phyloP scores from a whole-genome alignment of 2,113 vertebrate genomes.

The Notothenia coriiceps region DNA sequence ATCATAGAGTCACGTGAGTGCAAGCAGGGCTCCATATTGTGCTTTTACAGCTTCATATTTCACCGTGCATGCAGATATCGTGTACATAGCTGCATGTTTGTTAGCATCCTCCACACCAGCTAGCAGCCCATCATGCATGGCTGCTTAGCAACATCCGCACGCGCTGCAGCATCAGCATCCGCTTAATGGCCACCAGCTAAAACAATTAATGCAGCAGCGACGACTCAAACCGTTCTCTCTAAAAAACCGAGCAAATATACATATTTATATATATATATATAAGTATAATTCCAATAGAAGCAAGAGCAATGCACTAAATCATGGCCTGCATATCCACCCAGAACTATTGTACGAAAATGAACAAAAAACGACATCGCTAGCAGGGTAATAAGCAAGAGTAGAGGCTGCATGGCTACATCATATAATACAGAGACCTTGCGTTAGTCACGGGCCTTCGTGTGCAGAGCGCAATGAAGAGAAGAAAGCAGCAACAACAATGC shows the following conservation, averaged over 20 bases:
- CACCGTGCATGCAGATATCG: neutral
- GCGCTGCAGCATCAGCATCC: conserved; percentile 81
- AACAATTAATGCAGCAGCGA: conserved; percentile 22
- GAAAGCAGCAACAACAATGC: neutral
- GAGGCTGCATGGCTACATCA: neutral
- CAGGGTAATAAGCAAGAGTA: neutral
- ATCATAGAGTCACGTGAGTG: neutral
- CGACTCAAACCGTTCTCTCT: neutral
- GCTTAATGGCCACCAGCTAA: conserved; percentile 55
- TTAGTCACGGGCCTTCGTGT: neutral
- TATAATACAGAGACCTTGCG: neutral
- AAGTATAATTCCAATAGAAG: no score
- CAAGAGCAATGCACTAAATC: no score
- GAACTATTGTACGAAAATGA: neutral
- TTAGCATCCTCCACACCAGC: conserved; percentile 15
- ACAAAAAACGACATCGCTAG: neutral
- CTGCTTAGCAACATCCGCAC: conserved; percentile 83
- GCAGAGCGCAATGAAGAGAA: neutral
- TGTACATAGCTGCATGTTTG: neutral
- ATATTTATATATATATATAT: neutral
- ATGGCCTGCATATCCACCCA: neutral
- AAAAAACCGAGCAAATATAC: no score
- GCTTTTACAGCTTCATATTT: neutral
- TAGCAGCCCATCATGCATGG: conserved; percentile 51
- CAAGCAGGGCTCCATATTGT: neutral